A percentile compares a stretch with the other conserved stretches of the same genome.
These are phyloP conservation scores for Macroramphosus scolopax DNA, from an alignment of 2,797 vertebrate species.

Conservation along the genomic window DNA sequence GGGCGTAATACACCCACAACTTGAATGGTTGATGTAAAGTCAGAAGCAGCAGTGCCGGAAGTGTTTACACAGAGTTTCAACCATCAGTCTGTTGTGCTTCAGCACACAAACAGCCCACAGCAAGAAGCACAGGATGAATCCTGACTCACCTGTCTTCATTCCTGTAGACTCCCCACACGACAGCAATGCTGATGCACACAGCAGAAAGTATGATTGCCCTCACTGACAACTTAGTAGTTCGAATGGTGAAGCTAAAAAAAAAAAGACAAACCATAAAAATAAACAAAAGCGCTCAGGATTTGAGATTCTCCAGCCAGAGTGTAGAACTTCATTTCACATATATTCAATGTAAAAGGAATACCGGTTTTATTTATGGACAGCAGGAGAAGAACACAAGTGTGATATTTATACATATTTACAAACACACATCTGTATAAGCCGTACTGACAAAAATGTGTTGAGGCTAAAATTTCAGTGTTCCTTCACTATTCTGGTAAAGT, in stretches of 20 bases:
- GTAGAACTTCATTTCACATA: conserved; percentile 13
- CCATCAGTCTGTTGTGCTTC: too few relatives aligned
- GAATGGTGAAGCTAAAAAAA: conserved; percentile 76
- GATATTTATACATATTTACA: neutral
- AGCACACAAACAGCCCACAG: too few relatives aligned
- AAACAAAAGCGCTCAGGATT: conserved; percentile 1
- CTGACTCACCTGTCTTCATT: conserved; percentile 89
- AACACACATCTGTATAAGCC: too few relatives aligned
- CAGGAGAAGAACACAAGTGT: neutral
- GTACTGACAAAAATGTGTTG: too few relatives aligned
- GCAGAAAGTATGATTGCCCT: conserved; percentile 83
- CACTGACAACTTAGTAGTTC: conserved; percentile 78
- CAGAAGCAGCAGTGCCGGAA: too few relatives aligned
- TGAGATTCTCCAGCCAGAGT: neutral
- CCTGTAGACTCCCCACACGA: conserved; percentile 90
- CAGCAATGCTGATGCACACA: conserved; percentile 82
- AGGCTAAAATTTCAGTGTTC: too few relatives aligned
- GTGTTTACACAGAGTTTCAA: too few relatives aligned
- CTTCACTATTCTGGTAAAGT: too few relatives aligned
- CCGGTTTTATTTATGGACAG: neutral
- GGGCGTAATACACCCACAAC: too few relatives aligned
- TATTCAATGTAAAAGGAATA: neutral
- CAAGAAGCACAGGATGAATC: conserved; percentile 26
- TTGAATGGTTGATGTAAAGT: too few relatives aligned
- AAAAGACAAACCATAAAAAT: conserved; percentile 23